A percentile compares a stretch with the other conserved stretches of the same genome.
Evolutionary conservation across 2,888 invertebrate species (phyloP).

Genomic region (Orgyia antiqua): DNA sequence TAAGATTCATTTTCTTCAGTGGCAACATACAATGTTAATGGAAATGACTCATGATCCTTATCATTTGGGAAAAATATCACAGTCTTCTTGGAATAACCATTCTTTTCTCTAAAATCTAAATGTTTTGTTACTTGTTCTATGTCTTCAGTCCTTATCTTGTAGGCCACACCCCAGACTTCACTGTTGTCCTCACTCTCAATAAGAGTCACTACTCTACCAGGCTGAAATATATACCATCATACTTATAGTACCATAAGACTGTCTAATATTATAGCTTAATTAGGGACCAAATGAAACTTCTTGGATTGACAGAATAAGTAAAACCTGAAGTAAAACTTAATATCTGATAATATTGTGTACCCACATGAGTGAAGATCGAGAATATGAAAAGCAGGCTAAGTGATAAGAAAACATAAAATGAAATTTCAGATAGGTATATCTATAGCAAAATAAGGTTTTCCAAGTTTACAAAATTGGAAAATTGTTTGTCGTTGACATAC

Average conservation of each 20-base stretch:
- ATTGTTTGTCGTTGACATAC: too few species aligned
- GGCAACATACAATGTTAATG: constrained; percentile 89
- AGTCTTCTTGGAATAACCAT: constrained; percentile 88
- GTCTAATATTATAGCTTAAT: too few species aligned
- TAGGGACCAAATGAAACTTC: not conserved
- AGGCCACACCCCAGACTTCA: constrained; percentile 94
- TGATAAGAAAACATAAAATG: too few species aligned
- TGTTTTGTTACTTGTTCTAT: constrained; percentile 85
- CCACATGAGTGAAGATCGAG: too few species aligned
- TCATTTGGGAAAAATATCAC: constrained; percentile 85
- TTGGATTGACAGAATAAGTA: not conserved
- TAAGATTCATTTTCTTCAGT: constrained; percentile 88
- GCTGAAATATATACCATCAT: constrained; percentile 65
- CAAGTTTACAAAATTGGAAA: too few species aligned
- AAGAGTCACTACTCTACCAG: constrained; percentile 93
- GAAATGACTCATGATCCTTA: constrained; percentile 76
- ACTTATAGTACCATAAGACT: too few species aligned
- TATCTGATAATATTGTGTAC: too few species aligned
- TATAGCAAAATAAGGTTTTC: too few species aligned
- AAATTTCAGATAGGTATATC: too few species aligned
- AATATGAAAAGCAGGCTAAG: too few species aligned
- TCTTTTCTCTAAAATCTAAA: constrained; percentile 94
- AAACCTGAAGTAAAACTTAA: too few species aligned
- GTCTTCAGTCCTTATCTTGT: constrained; percentile 86
- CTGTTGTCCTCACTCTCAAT: constrained; percentile 75